Percentiles rank a stretch among this genome's conserved stretches.
These are phyloP conservation scores for Capreolus pygargus DNA, from an alignment of 2,113 vertebrate species.

Conservation along the genomic window DNA sequence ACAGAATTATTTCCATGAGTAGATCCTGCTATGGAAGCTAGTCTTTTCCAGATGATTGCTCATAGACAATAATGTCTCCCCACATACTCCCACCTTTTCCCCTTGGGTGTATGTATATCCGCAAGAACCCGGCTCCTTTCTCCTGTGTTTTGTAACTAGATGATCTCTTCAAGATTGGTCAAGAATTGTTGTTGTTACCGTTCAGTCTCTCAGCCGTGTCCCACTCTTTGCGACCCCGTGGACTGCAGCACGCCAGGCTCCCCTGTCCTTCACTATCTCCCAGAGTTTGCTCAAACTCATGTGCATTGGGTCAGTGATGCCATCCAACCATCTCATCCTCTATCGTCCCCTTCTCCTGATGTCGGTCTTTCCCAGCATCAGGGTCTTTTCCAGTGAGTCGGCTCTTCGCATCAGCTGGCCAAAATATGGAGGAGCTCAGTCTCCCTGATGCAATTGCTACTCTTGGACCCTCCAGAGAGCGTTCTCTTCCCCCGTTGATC, in stretches of 20 bases:
- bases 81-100: rapidly evolving
- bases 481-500: neutral
- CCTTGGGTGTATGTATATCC: neutral
- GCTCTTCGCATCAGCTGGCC: neutral
- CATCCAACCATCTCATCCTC: neutral
- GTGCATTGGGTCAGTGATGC: neutral
- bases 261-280: neutral
- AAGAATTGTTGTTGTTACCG: neutral
- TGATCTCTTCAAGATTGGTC: neutral
- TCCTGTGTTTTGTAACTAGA: neutral
- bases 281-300: neutral
- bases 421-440: neutral
- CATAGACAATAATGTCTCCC: neutral
- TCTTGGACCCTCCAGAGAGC: neutral
- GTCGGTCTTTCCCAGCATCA: neutral
- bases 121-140: neutral
- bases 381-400: neutral
- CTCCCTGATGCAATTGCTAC: neutral
- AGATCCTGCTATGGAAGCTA: neutral
- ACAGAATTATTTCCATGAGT: neutral
- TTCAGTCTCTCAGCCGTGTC: neutral
- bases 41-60: neutral
- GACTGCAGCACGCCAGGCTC: neutral
- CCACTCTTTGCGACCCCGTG: neutral
- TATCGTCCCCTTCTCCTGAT: neutral